phyloP scores from a whole-genome alignment of 2,113 vertebrate genomes.

The Brachirus orientalis region DNA sequence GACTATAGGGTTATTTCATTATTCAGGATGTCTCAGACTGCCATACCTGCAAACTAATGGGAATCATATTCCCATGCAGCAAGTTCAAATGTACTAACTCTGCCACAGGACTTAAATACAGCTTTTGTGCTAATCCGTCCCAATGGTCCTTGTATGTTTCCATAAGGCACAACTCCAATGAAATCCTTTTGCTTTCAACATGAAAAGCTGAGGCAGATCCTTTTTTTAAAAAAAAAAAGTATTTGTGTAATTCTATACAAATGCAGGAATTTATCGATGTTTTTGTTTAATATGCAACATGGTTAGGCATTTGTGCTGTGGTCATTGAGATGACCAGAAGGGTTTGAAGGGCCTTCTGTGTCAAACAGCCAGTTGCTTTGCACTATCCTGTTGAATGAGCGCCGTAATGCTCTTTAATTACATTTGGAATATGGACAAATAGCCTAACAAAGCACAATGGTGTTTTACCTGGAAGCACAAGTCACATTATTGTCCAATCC shows the following conservation, averaged over 20 bases:
- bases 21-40: not conserved
- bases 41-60: conserved; percentile 1
- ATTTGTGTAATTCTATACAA: too few relatives aligned
- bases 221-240: too few relatives aligned
- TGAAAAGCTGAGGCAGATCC: too few relatives aligned
- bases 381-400: conserved; percentile 6
- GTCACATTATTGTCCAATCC: not conserved
- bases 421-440: conserved; percentile 10
- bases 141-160: too few relatives aligned
- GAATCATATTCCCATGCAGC: not conserved
- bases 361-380: not conserved
- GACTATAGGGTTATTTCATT: not conserved
- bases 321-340: conserved; percentile 4
- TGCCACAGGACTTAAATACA: not conserved
- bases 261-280: too few relatives aligned
- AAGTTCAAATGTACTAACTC: not conserved
- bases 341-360: too few relatives aligned
- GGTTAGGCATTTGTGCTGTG: not conserved
- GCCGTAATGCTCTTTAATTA: not conserved
- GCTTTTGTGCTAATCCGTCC: too few relatives aligned
- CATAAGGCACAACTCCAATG: too few relatives aligned
- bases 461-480: conserved; percentile 34
- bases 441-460: not conserved
- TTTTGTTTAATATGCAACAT: too few relatives aligned
- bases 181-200: too few relatives aligned